Evolutionary conservation across 2,888 invertebrate genomes (phyloP).

Genomic region (Ormyrus labotus): DNA sequence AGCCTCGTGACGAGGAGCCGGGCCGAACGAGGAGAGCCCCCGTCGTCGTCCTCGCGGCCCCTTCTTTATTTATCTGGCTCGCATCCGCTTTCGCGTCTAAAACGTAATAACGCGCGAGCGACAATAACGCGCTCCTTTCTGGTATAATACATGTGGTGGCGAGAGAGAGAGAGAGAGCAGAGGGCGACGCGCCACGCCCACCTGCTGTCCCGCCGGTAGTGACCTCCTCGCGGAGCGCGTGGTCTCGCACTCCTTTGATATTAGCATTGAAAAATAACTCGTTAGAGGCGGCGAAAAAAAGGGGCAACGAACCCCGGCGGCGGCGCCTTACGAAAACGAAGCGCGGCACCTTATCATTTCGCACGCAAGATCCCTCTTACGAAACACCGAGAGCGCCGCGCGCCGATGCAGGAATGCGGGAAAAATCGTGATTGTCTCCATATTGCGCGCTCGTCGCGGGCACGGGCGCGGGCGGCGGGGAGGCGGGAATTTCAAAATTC

Average conservation of each 20-base stretch:
- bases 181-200: too few relatives aligned
- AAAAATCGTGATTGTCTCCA: constrained; percentile 54
- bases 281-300: too few relatives aligned
- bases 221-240: too few relatives aligned
- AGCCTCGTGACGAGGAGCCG: constrained; percentile 62
- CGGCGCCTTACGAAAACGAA: constrained; percentile 3
- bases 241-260: too few relatives aligned
- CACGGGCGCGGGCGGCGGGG: neutral
- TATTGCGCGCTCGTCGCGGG: constrained; percentile 17
- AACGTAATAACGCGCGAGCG: too few relatives aligned
- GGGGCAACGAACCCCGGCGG: neutral
- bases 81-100: too few relatives aligned
- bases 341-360: constrained; percentile 29
- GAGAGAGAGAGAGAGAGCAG: too few relatives aligned
- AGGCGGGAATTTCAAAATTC: constrained; percentile 54
- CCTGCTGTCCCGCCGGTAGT: too few relatives aligned
- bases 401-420: constrained; percentile 44
- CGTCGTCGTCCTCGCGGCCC: neutral
- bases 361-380: constrained; percentile 32
- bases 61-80: neutral
- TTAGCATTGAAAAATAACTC: too few relatives aligned
- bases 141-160: too few relatives aligned
- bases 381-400: constrained; percentile 17
- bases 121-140: too few relatives aligned
- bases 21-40: constrained; percentile 48